Evolutionary conservation across 2,797 vertebrate genomes (phyloP).

Genomic region (Cyclura pinguis): DNA sequence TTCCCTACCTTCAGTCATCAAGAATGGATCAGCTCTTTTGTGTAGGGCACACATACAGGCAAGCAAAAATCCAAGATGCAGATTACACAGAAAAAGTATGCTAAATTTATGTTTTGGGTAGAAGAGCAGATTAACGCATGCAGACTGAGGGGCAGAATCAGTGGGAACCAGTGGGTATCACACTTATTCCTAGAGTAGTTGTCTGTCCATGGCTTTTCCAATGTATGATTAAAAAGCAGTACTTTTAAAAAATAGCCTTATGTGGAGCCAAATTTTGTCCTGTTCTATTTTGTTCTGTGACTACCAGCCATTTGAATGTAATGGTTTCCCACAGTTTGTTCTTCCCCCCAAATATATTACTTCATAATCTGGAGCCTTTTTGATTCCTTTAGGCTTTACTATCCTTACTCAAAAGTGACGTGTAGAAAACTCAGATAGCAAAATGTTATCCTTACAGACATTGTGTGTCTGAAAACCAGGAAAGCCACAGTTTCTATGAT

Average conservation of each 20-base stretch:
- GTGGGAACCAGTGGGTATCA: not conserved
- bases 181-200: not conserved
- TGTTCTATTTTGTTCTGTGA: not conserved
- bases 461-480: constrained; percentile 17
- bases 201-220: not conserved
- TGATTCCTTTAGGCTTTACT: constrained; percentile 64
- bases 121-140: not conserved
- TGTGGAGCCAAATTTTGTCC: not conserved
- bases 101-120: not conserved
- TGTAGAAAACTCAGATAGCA: constrained; percentile 57
- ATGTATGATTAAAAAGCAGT: not conserved
- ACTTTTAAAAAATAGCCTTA: not conserved
- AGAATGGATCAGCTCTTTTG: not conserved
- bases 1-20: not conserved
- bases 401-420: constrained; percentile 33
- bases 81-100: not conserved
- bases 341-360: not conserved
- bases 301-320: not conserved
- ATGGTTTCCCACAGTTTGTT: not conserved
- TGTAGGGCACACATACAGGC: not conserved
- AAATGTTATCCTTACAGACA: constrained; percentile 61
- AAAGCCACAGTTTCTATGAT: constrained; percentile 46
- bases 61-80: not conserved
- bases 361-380: constrained; percentile 15
- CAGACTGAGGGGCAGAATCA: not conserved